Base-by-base conservation (phyloP, 2,888 invertebrate species). In the Bruchidius siliquastri region DNA sequence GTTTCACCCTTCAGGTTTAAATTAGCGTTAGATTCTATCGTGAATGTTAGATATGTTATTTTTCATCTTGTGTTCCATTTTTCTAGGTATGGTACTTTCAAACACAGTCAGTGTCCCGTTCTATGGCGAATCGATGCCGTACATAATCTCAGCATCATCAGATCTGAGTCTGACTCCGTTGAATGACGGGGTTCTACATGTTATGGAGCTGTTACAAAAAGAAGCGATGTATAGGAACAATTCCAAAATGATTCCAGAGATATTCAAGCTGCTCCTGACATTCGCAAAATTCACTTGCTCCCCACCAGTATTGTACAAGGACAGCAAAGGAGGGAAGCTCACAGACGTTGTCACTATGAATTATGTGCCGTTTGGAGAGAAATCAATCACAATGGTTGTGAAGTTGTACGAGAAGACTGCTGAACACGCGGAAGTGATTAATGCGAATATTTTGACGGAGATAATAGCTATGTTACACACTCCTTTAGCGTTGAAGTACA, bases 171-270 rank as follows among this genome's bases (percentile, higher is more conserved):
- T 95, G 75, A 95, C 94, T 0, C 93, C 94, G 10, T 87, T 96
- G 74, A 96, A 97, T 84, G 95, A 96, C 81, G 93, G 94, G 71
- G 91, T 95, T 68, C 87, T 96, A 22, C 95, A 96, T 83, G 93
- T 96, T 75, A 92, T 98, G 86, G 96, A 97, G 79, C 90, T 94
- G 26, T 89, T 98, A 72, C 95, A 96, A 83, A 95, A 96, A 87
- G 92, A 92, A 86, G 91, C 90, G 3, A 86, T 90, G 74, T 86
- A 88, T 26, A 89, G 90, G 67, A 84, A 85, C 71, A 83, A 85
- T 75, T 88, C 90, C 78, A 88, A 89, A 84, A 90, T 93, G 90
- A 89, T 93, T 76, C 91, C 92, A 72, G 88, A 90, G 75, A 90
- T 93, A 83, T 93, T 92, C 81, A 89, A 90, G 75, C 90, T 93